phyloP scores from a whole-genome alignment of 2,113 vertebrate species.

The Tragelaphus imberbis region DNA sequence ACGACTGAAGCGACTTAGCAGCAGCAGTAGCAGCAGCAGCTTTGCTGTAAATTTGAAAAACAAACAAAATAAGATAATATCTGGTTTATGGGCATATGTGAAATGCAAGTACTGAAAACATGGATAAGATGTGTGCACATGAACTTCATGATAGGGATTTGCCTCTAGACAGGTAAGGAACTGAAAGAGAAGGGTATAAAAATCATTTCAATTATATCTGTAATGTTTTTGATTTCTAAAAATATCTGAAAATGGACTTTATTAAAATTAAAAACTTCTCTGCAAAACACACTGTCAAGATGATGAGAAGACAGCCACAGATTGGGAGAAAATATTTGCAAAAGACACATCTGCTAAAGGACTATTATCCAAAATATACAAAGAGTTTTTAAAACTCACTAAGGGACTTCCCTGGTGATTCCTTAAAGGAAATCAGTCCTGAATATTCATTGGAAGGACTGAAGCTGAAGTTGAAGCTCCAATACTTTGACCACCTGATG shows the following conservation, averaged over 20 bases:
- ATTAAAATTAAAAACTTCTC: background rate
- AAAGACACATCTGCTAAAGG: background rate
- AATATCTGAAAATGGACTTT: background rate
- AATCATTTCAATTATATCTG: background rate
- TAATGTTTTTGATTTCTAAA: background rate
- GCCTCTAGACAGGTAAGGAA: background rate
- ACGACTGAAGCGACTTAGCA: too few relatives aligned
- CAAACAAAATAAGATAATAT: background rate
- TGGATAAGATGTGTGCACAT: background rate
- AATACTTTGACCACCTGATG: background rate
- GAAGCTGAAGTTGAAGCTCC: background rate
- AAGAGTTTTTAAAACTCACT: background rate
- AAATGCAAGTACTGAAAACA: background rate
- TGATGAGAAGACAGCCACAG: background rate
- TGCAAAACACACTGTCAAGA: background rate
- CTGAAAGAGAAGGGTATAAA: background rate
- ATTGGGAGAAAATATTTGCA: background rate
- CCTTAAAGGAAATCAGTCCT: background rate
- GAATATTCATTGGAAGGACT: background rate
- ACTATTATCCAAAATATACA: background rate
- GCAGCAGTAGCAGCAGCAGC: too few relatives aligned
- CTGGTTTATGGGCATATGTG: background rate
- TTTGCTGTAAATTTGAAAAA: background rate
- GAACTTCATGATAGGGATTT: background rate
- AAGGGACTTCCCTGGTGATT: background rate